These are phyloP conservation scores for Sceloporus undulatus DNA, from an alignment of 2,113 vertebrate genomes.

Conservation along the genomic window DNA sequence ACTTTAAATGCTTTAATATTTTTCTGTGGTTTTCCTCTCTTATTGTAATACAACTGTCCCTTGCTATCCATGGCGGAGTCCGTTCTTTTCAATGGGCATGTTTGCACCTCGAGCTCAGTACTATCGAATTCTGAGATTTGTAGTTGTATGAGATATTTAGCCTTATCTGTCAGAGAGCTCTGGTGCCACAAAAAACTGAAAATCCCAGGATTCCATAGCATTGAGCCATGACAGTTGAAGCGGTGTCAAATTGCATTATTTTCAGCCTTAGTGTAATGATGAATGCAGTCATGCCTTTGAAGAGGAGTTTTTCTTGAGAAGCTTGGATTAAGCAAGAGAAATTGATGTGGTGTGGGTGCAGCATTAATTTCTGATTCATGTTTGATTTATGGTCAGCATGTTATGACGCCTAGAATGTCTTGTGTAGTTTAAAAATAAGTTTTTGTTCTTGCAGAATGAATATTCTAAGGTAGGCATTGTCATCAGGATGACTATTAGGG, in stretches of 20 bases:
- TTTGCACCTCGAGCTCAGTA: too few relatives aligned
- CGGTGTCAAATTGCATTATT: too few relatives aligned
- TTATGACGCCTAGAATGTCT: neutral
- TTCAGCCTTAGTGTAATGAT: conserved; percentile 17
- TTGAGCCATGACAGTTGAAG: too few relatives aligned
- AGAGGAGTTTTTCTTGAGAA: conserved; percentile 3
- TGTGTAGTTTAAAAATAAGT: neutral
- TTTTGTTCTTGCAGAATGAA: too few relatives aligned
- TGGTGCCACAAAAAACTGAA: too few relatives aligned
- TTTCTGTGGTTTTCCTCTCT: neutral
- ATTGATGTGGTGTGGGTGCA: neutral
- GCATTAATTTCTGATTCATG: neutral
- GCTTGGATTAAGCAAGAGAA: neutral
- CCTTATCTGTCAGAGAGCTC: too few relatives aligned
- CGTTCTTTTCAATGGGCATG: too few relatives aligned
- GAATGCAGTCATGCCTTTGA: neutral
- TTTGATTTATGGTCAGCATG: neutral
- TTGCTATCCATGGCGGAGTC: too few relatives aligned
- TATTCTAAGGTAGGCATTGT: neutral
- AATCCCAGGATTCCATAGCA: too few relatives aligned
- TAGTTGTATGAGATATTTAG: too few relatives aligned
- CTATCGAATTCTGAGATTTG: too few relatives aligned
- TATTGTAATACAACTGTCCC: neutral
- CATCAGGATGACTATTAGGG: neutral
- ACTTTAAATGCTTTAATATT: neutral